A percentile compares a stretch with the other conserved stretches of the same genome.
phyloP scores from a whole-genome alignment of 2,113 vertebrate genomes.

The Seriola quinqueradiata region DNA sequence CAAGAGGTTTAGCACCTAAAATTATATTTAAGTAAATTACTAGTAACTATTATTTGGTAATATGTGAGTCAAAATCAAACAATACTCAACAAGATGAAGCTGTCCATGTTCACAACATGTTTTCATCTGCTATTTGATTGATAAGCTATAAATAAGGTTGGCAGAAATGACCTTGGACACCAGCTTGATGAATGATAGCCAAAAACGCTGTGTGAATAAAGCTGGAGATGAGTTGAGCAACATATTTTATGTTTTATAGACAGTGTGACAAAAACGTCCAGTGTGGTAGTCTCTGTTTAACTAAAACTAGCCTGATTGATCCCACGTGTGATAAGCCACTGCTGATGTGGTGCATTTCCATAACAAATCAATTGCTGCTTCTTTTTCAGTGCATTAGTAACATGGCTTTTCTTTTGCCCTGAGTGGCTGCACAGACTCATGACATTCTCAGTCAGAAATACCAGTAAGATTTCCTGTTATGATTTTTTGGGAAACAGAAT shows the following conservation, averaged over 20 bases:
- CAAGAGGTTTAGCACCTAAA: not conserved
- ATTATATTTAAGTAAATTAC: not conserved
- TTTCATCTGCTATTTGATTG: too few species aligned
- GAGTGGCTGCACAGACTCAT: not conserved
- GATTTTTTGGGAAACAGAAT: not conserved
- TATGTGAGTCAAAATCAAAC: too few species aligned
- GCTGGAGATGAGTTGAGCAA: not conserved
- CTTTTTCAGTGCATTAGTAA: conserved; percentile 58
- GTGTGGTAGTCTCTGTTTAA: conserved; percentile 32
- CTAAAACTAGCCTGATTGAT: conserved; percentile 64
- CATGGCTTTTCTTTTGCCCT: conserved; percentile 33
- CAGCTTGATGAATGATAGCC: not conserved
- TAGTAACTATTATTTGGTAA: too few species aligned
- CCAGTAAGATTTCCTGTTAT: not conserved
- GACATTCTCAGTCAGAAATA: conserved; percentile 4
- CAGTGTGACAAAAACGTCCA: not conserved
- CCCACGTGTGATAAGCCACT: conserved; percentile 58
- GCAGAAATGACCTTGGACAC: not conserved
- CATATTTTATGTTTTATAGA: not conserved
- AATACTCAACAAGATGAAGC: too few species aligned
- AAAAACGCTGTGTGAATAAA: not conserved
- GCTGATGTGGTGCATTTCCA: conserved; percentile 69
- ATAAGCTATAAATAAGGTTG: not conserved
- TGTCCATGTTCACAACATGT: too few species aligned
- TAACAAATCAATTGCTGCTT: conserved; percentile 67